phyloP scores from a whole-genome alignment of 2,888 invertebrate genomes.

The Isotomurus palustris region DNA sequence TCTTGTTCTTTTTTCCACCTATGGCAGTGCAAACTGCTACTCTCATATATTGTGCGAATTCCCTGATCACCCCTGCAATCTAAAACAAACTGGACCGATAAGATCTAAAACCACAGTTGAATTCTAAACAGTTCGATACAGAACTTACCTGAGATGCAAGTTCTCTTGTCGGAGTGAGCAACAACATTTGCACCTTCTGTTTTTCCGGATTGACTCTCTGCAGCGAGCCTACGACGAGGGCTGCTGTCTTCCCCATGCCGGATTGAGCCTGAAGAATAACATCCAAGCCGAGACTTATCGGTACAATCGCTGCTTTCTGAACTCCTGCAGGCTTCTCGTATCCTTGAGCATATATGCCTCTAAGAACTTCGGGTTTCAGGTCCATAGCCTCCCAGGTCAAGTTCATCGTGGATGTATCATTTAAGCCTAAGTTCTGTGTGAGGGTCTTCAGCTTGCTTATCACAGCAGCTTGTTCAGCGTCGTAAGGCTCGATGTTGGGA shows the following conservation, averaged over 20 bases:
- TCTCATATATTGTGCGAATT: no score
- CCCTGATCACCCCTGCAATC: conserved; percentile 9
- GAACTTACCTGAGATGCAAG: conserved; percentile 19
- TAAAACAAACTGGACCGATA: no score
- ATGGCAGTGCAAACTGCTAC: conserved; percentile 1
- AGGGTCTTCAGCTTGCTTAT: no score
- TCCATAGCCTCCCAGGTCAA: conserved; percentile 51
- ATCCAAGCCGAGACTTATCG: conserved; percentile 15
- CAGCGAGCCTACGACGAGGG: conserved; percentile 13
- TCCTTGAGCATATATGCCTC: conserved; percentile 57
- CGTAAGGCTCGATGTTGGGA: no score
- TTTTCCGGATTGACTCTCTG: conserved; percentile 9
- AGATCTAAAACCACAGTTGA: no score
- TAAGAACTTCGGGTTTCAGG: conserved; percentile 53
- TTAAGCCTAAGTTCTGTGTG: no score
- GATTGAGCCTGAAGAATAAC: conserved; percentile 26
- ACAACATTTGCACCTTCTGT: conserved; percentile 9
- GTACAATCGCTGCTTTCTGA: conserved; percentile 15
- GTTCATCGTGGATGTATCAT: no score
- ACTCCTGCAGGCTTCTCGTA: conserved; percentile 14
- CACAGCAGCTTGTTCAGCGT: no score
- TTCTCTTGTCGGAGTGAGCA: conserved; percentile 21
- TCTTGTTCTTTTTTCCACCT: conserved; percentile 9
- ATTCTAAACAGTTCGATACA: no score
- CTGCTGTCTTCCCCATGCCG: conserved; percentile 30